Conservation (phyloP, 2,113 vertebrate genomes). For the Raja brachyura region DNA sequence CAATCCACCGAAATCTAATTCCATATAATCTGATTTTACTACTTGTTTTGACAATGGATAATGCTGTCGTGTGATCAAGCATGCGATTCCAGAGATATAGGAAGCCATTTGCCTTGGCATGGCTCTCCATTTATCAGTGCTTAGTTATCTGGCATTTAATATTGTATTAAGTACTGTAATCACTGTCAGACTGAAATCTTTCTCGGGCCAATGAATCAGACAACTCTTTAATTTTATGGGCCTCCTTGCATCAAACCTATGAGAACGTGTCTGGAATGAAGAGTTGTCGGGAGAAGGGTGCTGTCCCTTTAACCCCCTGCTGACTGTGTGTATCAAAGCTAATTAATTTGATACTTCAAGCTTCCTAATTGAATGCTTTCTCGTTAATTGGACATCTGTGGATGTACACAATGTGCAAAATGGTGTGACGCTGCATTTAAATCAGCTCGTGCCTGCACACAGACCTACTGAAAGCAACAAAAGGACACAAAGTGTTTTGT, state of each 20-base stretch:
- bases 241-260: not conserved
- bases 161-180: not conserved
- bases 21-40: not conserved
- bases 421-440: not conserved
- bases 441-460: not conserved
- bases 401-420: not conserved
- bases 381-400: constrained; percentile 18
- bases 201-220: not conserved
- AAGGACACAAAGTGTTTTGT: not conserved
- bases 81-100: not conserved
- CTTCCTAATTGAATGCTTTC: constrained; percentile 3
- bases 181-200: not conserved
- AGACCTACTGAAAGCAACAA: too few species aligned
- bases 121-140: not conserved
- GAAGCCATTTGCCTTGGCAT: not conserved
- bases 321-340: not conserved
- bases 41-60: not conserved
- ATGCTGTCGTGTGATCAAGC: not conserved
- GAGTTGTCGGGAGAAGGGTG: not conserved
- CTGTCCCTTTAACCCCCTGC: not conserved
- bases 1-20: not conserved
- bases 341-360: constrained; percentile 16
- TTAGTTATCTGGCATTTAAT: constrained; percentile 11
- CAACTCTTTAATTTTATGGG: constrained; percentile 21
- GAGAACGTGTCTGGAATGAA: constrained; percentile 15